Conservation (phyloP, 1,140 invertebrate species). For the Platyscapa corneri region DNA sequence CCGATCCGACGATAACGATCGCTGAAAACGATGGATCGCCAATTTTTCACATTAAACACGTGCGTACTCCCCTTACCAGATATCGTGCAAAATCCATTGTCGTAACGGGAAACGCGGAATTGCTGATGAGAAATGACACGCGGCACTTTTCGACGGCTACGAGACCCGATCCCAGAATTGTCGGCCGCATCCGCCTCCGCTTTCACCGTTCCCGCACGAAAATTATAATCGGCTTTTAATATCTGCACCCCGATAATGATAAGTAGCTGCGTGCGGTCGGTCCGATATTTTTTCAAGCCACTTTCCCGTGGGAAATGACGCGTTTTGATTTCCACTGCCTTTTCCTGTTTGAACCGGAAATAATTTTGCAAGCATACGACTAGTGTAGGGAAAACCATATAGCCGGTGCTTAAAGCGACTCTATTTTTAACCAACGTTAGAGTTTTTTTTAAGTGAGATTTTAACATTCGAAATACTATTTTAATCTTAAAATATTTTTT, state of each 20-base stretch:
- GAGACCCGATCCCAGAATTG: background rate
- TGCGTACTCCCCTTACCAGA: no score
- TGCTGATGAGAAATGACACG: conserved; percentile 14
- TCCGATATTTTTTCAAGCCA: background rate
- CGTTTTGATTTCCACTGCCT: background rate
- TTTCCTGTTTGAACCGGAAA: background rate
- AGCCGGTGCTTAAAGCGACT: no score
- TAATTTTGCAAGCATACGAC: background rate
- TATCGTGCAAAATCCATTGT: conserved; percentile 12
- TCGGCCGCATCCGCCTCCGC: conserved; percentile 31
- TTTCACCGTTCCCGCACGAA: conserved; percentile 31
- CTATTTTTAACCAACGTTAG: no score
- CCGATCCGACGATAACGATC: background rate
- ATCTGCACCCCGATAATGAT: background rate
- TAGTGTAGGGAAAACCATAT: background rate
- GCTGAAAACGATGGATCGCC: no score
- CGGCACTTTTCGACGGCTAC: background rate
- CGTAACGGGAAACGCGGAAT: background rate
- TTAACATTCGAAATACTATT: no score
- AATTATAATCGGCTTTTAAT: conserved; percentile 35
- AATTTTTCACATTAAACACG: background rate
- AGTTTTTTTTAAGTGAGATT: no score
- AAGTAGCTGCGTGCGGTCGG: background rate
- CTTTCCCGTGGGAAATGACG: background rate
- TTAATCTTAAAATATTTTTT: no score